Conservation (phyloP, 2,888 invertebrate genomes). For the Metellina segmentata region DNA sequence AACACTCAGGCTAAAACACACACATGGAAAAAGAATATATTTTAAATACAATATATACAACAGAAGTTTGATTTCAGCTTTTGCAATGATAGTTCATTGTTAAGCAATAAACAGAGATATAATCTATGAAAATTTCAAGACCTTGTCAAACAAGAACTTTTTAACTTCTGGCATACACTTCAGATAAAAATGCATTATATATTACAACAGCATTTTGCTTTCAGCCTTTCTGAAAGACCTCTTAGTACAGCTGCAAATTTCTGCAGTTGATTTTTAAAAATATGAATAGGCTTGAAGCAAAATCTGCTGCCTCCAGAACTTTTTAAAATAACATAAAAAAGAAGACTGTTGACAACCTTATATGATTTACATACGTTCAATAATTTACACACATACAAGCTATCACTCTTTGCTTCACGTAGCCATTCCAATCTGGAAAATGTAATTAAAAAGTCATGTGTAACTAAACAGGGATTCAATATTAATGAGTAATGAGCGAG, state of each 20-base stretch:
- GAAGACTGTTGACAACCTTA: slow-evolving; percentile 51
- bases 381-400: slow-evolving; percentile 75
- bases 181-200: slow-evolving; percentile 74
- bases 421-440: slow-evolving; percentile 44
- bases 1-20: slow-evolving; percentile 72
- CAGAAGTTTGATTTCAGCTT: slow-evolving; percentile 75
- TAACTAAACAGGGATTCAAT: slow-evolving; percentile 67
- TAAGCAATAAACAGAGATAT: slow-evolving; percentile 72
- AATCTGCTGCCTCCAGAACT: slow-evolving; percentile 53
- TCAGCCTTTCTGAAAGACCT: slow-evolving; percentile 76
- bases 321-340: slow-evolving; percentile 42
- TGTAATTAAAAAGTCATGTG: slow-evolving; percentile 60
- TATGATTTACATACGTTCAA: slow-evolving; percentile 59
- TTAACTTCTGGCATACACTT: slow-evolving; percentile 74
- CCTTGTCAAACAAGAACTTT: slow-evolving; percentile 70
- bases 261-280: slow-evolving; percentile 68
- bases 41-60: slow-evolving; percentile 76
- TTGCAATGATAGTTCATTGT: slow-evolving; percentile 55
- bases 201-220: slow-evolving; percentile 71
- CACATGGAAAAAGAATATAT: slow-evolving; percentile 62
- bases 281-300: slow-evolving; percentile 75
- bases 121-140: slow-evolving; percentile 62
- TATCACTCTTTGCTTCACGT: slow-evolving; percentile 70
- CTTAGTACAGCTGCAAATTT: slow-evolving; percentile 54
- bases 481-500: slow-evolving; percentile 76